phyloP scores from a whole-genome alignment of 2,797 vertebrate genomes.

The Ibycter americanus region DNA sequence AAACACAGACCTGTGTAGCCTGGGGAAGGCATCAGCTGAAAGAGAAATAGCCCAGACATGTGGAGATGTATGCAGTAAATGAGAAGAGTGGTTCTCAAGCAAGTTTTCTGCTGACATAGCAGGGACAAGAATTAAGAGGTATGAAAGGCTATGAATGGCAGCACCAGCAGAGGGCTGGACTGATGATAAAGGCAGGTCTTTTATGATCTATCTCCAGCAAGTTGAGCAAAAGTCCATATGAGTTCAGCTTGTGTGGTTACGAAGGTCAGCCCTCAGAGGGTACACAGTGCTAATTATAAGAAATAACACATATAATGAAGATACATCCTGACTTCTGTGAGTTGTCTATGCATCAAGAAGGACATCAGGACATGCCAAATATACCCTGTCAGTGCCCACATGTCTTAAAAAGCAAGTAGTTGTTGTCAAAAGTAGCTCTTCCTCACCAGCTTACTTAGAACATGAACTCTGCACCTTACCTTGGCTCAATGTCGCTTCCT shows the following conservation, averaged over 20 bases:
- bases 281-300: not conserved
- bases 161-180: not conserved
- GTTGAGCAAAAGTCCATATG: not conserved
- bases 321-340: not conserved
- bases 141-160: not conserved
- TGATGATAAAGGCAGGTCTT: not conserved
- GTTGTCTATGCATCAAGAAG: not conserved
- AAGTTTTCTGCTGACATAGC: not conserved
- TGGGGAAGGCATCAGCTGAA: not conserved
- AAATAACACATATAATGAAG: not conserved
- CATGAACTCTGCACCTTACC: not conserved
- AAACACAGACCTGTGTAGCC: not conserved
- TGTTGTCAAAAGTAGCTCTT: not conserved
- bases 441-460: not conserved
- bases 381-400: rapidly evolving
- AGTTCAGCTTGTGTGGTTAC: not conserved
- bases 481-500: not conserved
- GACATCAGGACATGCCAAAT: not conserved
- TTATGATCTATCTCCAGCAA: not conserved
- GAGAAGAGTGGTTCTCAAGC: not conserved
- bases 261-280: not conserved
- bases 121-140: not conserved
- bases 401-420: not conserved
- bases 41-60: not conserved
- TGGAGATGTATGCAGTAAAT: not conserved